Percentiles rank a stretch among this genome's conserved stretches.
These are phyloP conservation scores for Gavia stellata DNA, from an alignment of 2,113 vertebrate genomes.

Conservation along the genomic window DNA sequence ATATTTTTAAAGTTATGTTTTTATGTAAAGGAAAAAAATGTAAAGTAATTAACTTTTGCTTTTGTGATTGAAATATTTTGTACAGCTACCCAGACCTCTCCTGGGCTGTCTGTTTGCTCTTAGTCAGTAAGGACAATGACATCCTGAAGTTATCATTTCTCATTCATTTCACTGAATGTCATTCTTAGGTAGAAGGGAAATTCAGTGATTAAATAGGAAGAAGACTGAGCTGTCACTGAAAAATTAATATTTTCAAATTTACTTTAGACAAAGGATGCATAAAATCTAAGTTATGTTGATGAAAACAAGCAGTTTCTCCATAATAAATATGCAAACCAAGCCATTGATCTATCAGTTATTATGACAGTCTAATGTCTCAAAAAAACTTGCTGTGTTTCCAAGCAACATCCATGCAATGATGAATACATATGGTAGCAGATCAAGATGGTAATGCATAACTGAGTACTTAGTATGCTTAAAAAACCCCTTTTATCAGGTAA, in stretches of 20 bases:
- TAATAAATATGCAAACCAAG: slow-evolving; percentile 36
- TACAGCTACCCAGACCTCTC: not conserved
- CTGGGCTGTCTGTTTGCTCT: not conserved
- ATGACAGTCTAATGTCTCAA: slow-evolving; percentile 12
- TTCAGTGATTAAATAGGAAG: slow-evolving; percentile 43
- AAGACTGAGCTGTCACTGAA: slow-evolving; percentile 8
- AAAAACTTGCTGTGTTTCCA: slow-evolving; percentile 32
- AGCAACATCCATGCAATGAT: not conserved
- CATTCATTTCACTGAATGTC: slow-evolving; percentile 26
- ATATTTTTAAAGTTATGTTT: not conserved
- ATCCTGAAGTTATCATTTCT: slow-evolving; percentile 1
- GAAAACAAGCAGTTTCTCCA: slow-evolving; percentile 9
- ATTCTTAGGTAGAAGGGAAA: slow-evolving; percentile 34
- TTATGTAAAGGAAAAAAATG: not conserved
- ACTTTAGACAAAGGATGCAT: slow-evolving; percentile 27
- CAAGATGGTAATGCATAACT: slow-evolving; percentile 39
- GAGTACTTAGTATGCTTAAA: slow-evolving; percentile 57
- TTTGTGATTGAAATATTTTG: not conserved
- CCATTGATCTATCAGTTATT: slow-evolving; percentile 36
- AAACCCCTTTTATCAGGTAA: slow-evolving; percentile 65
- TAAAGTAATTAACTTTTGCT: not conserved
- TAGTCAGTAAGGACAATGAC: not conserved
- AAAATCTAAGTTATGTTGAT: slow-evolving; percentile 30
- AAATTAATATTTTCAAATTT: slow-evolving; percentile 58
- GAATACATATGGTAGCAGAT: slow-evolving; percentile 42